A percentile compares a stretch with the other conserved stretches of the same genome.
phyloP scores from a whole-genome alignment of 2,797 vertebrate species.

The Spinus olivaceus region DNA sequence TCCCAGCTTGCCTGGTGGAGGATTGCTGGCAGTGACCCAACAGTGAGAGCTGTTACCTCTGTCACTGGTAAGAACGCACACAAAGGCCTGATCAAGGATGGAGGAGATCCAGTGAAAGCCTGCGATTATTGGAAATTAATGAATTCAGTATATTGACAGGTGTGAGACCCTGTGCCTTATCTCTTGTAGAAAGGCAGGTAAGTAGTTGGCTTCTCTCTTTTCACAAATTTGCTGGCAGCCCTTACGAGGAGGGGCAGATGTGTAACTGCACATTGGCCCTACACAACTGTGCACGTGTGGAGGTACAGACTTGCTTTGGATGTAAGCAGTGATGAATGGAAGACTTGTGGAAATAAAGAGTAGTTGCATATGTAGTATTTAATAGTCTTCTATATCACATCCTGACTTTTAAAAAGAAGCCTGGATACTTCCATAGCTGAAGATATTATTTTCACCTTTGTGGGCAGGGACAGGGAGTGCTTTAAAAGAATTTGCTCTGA shows the following conservation, averaged over 20 bases:
- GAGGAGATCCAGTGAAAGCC: neutral
- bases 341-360: neutral
- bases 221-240: neutral
- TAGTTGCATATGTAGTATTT: neutral
- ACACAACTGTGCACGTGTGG: accelerated
- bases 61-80: neutral
- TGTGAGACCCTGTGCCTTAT: neutral
- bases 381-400: neutral
- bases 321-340: neutral
- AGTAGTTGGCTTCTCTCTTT: neutral
- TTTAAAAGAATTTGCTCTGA: neutral
- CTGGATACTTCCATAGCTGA: neutral
- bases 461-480: neutral
- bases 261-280: neutral
- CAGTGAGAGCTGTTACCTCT: neutral
- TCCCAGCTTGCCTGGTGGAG: neutral
- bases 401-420: neutral
- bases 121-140: neutral
- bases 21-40: neutral
- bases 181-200: neutral
- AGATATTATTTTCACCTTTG: neutral
- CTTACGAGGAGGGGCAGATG: accelerated
- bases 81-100: neutral
- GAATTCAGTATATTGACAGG: neutral
- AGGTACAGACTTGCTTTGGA: neutral